A percentile compares a stretch with the other conserved stretches of the same genome.
phyloP scores from a whole-genome alignment of 2,888 invertebrate species.

The Agonopterix heracliana region DNA sequence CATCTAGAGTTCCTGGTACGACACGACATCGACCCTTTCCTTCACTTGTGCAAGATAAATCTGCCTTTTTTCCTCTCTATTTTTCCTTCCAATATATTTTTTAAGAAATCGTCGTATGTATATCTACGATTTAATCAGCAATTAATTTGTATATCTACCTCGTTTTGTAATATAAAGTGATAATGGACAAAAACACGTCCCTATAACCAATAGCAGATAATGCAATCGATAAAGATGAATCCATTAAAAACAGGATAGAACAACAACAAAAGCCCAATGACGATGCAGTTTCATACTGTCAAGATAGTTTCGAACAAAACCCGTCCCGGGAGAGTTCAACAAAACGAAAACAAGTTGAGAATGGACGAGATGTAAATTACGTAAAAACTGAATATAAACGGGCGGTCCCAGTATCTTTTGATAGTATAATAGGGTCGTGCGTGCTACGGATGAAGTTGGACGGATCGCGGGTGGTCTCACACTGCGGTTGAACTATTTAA shows the following conservation, averaged over 20 bases:
- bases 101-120: too few relatives aligned
- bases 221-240: constrained; percentile 53
- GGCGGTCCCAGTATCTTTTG: constrained; percentile 54
- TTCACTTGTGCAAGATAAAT: too few relatives aligned
- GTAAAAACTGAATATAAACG: constrained; percentile 55
- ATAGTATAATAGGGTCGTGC: constrained; percentile 64
- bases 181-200: background rate
- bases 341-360: constrained; percentile 31
- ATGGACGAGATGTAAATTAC: constrained; percentile 66
- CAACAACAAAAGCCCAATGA: constrained; percentile 46
- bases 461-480: constrained; percentile 64
- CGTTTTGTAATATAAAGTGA: too few relatives aligned
- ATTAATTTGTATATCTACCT: too few relatives aligned
- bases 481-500: constrained; percentile 54
- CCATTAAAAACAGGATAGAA: constrained; percentile 45
- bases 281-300: constrained; percentile 33
- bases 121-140: too few relatives aligned
- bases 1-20: too few relatives aligned
- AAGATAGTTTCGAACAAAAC: constrained; percentile 30
- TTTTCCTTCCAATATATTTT: too few relatives aligned
- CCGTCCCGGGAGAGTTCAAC: constrained; percentile 24
- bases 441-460: constrained; percentile 44
- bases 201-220: constrained; percentile 45
- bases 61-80: too few relatives aligned
- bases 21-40: too few relatives aligned